phyloP scores from a whole-genome alignment of 1,140 invertebrate species.

The Drosophila tristis region DNA sequence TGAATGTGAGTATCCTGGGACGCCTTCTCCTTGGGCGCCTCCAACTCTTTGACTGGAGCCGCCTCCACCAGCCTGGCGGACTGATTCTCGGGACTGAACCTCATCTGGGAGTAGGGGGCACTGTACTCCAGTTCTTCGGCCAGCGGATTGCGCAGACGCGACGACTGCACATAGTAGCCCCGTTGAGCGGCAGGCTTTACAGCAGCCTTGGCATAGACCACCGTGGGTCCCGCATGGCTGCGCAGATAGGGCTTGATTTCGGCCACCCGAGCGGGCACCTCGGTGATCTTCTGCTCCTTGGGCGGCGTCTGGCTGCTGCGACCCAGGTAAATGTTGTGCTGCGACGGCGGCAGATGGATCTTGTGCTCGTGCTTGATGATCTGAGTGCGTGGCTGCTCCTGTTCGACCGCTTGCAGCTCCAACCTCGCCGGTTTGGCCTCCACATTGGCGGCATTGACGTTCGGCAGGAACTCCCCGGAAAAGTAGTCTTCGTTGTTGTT shows the following conservation, averaged over 20 bases:
- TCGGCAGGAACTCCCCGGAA: slow-evolving; percentile 65
- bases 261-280: slow-evolving; percentile 60
- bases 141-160: slow-evolving; percentile 50
- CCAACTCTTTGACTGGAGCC: slow-evolving; percentile 1
- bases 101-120: slow-evolving; percentile 77
- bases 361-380: slow-evolving; percentile 81
- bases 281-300: slow-evolving; percentile 46
- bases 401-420: slow-evolving; percentile 38
- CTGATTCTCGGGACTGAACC: slow-evolving; percentile 56
- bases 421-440: slow-evolving; percentile 72
- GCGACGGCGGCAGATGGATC: slow-evolving; percentile 74
- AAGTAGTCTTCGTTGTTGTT: slow-evolving; percentile 70
- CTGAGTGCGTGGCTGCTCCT: slow-evolving; percentile 49
- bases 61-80: slow-evolving; percentile 50
- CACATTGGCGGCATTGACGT: slow-evolving; percentile 59
- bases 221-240: slow-evolving; percentile 49
- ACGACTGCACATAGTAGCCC: slow-evolving; percentile 48
- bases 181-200: slow-evolving; percentile 32
- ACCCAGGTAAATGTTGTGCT: slow-evolving; percentile 76
- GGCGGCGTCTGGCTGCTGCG: slow-evolving; percentile 50
- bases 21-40: slow-evolving; percentile 3
- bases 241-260: slow-evolving; percentile 69
- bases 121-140: slow-evolving; percentile 73
- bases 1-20: slow-evolving; percentile 66
- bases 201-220: slow-evolving; percentile 64